phyloP scores from a whole-genome alignment of 2,797 vertebrate species.

The Pygocentrus nattereri region DNA sequence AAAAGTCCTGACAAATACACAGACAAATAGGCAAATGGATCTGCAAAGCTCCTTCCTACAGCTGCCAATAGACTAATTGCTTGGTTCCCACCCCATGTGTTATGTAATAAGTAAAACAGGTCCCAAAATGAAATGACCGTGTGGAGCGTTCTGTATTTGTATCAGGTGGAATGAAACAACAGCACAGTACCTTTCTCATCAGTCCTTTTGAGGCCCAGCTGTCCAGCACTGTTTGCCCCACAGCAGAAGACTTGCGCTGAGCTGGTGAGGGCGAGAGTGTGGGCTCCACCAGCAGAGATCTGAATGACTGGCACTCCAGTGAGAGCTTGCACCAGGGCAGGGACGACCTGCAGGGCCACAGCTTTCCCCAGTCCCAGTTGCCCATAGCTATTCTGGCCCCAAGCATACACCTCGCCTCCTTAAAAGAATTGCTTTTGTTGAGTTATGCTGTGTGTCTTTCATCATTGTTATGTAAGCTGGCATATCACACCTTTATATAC shows the following conservation, averaged over 20 bases:
- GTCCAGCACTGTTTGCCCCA: slow-evolving; percentile 86
- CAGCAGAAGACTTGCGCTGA: slow-evolving; percentile 87
- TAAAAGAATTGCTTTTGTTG: slow-evolving; percentile 25
- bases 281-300: slow-evolving; percentile 83
- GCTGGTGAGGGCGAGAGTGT: slow-evolving; percentile 85
- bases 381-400: slow-evolving; percentile 83
- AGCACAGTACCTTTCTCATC: slow-evolving; percentile 73
- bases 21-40: too few species aligned
- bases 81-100: too few species aligned
- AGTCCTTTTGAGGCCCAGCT: slow-evolving; percentile 83
- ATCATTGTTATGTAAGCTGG: not conserved
- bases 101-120: not conserved
- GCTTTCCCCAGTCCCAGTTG: slow-evolving; percentile 83
- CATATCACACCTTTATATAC: too few species aligned
- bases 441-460: not conserved
- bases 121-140: not conserved
- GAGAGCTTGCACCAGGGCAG: slow-evolving; percentile 74
- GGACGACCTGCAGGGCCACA: slow-evolving; percentile 40
- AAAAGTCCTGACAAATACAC: too few species aligned
- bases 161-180: not conserved
- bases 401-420: slow-evolving; percentile 85
- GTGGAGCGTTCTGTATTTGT: too few species aligned
- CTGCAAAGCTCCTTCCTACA: too few species aligned
- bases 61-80: too few species aligned
- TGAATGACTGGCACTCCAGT: slow-evolving; percentile 83